Conservation (phyloP, 1,140 invertebrate species). For the Pantala flavescens region DNA sequence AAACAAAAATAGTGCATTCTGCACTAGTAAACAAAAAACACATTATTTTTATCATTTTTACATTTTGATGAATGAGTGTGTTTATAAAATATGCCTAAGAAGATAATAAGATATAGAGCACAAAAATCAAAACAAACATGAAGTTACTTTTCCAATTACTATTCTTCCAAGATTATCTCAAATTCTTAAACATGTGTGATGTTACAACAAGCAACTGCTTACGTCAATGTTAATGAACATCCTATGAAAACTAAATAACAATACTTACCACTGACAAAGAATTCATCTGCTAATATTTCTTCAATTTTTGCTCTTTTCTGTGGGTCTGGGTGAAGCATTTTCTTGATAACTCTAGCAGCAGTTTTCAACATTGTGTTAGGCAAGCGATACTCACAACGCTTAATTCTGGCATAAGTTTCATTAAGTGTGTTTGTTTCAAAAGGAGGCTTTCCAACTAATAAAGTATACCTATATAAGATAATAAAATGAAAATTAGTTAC, state of each 20-base stretch:
- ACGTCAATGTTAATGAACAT: no score
- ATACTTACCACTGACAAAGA: constrained; percentile 43
- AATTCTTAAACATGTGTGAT: no score
- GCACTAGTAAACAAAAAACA: no score
- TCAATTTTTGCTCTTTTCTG: constrained; percentile 64
- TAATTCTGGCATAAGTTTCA: constrained; percentile 88
- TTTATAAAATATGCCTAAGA: no score
- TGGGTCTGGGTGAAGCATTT: constrained; percentile 76
- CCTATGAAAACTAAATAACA: background rate
- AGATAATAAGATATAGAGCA: no score
- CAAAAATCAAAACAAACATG: no score
- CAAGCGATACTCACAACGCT: constrained; percentile 83
- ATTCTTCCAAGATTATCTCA: no score
- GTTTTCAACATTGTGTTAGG: constrained; percentile 56
- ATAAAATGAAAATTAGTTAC: constrained; percentile 3
- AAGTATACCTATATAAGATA: constrained; percentile 56
- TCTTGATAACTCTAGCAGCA: constrained; percentile 70
- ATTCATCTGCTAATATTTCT: constrained; percentile 62
- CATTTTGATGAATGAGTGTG: no score
- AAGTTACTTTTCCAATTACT: no score
- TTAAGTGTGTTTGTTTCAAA: constrained; percentile 84
- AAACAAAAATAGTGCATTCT: no score
- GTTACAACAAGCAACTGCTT: no score
- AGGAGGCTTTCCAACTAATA: constrained; percentile 88
- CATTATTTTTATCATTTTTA: no score